Base-by-base conservation (phyloP, 2,113 vertebrate species). In the Atrichornis clamosus region DNA sequence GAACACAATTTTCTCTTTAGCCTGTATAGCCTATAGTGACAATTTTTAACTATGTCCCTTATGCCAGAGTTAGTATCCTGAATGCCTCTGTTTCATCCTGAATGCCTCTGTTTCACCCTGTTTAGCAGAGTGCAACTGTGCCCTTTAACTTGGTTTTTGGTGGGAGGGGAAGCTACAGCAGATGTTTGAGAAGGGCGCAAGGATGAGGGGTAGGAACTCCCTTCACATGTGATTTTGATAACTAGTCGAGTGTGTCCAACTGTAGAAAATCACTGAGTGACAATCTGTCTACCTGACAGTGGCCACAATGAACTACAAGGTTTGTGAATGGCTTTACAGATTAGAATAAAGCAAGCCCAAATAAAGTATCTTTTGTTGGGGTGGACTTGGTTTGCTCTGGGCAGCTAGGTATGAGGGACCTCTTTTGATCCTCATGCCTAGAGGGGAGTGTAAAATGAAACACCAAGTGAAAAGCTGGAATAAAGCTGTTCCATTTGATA, bases 31-130 rank as follows among this genome's bases (percentile, higher is more conserved):
- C 98, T 98, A 44, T 85, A 91, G 95, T 98, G 98, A 99, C 98
- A 98, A 69, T 98, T 97, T 98, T 98, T 99, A 97, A 98, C 98
- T 98, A 96, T 68, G 96, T 98, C 96, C 97, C 98, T 98, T 94
- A 97, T 27, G 69, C 95, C 97, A 97, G 62, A 96, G 97, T 85
- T 96, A 93, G 94, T 87, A 97, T 97, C 98, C 97, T 98, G 97
- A 98, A 98, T 98, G 97, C 97, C 86, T 97, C 95, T 96, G 91
- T 98, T 98, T 98, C 97, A 97, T 95, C 95, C 96, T 98, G 97
- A 98, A 98, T 98, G 97, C 97, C 86, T 97, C 95, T 96, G 91
- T 98, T 98, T 98, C 97, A 97, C 96, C 95, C 96, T 98, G 97
- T 93, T 97, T 97, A 98, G 90, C 96, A 97, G 97, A 98, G 97